Base-by-base conservation (phyloP, 2,113 vertebrate species). In the Dipodomys ordii region DNA sequence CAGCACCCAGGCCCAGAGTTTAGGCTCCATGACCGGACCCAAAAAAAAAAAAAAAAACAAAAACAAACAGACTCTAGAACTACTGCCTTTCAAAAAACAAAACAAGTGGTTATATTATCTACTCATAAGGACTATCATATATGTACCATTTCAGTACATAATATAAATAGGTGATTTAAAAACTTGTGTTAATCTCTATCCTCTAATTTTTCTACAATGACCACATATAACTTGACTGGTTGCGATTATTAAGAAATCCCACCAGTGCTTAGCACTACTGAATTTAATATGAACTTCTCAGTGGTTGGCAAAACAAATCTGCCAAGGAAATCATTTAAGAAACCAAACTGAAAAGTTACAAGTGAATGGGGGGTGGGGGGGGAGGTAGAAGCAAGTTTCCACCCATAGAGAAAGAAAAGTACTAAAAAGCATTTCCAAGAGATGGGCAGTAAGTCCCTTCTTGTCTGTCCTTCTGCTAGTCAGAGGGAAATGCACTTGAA, bases 171-270 rank as follows among this genome's bases (percentile, higher is more conserved):
- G 11, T 74, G 7, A 12, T 68, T 64, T 89, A 92, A 32, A 83
- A 57, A 0, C 15, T 57, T 3, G 10, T 39, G 62, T 13, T 87
- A 71, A 60, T 80, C 23, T 87, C 44, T 32, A 80, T 28, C 44
- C 90, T 87, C 65, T 81, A 73, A 87, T 64, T 92, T 79, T 91
- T 89, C 68, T 83, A 84, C 16, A 73, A 89, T 39, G 39, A 87
- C 27, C 46, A 74, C 32, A 78, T 74, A 39, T 13, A 94, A 85
- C 44, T 89, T 78, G 88, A 87, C 23, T 22, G 13, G 39, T 57
- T 93, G 53, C 87, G 88, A 68, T 64, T 84, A 90, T 76, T 57
- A 94, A 80, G 32, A 92, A 94, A 83, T 62, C 20, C 72, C 57
- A 73, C 30, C 32, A n/a, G 53, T 62, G 60, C 77, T 44, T 25